Evolutionary conservation across 2,113 vertebrate genomes (phyloP).

Genomic region (Petrocephalus zakoni): DNA sequence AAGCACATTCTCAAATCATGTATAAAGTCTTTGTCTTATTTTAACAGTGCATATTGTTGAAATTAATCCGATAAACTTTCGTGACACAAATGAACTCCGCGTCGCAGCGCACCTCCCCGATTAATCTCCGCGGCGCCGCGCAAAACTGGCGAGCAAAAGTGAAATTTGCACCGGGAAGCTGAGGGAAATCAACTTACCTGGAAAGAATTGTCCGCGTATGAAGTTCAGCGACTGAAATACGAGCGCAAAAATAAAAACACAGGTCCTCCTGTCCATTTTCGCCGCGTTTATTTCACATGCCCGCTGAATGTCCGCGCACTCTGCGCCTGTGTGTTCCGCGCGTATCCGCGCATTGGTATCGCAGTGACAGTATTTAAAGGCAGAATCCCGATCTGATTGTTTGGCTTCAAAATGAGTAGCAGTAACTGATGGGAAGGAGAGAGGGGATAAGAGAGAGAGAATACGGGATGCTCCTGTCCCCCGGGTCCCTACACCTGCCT

Average conservation of each 20-base stretch:
- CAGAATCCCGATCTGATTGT: conserved; percentile 41
- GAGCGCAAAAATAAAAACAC: conserved; percentile 48
- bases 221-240: conserved; percentile 53
- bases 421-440: conserved; percentile 36
- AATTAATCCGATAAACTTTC: conserved; percentile 7
- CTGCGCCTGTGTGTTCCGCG: conserved; percentile 33
- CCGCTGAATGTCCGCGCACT: conserved; percentile 46
- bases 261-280: conserved; percentile 60
- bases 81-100: not conserved
- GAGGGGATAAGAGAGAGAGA: conserved; percentile 24
- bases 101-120: not conserved
- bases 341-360: conserved; percentile 47
- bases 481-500: conserved; percentile 62
- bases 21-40: not conserved
- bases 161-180: not conserved
- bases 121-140: not conserved
- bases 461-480: conserved; percentile 49
- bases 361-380: conserved; percentile 29
- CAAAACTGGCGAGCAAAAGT: not conserved
- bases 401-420: conserved; percentile 38
- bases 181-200: conserved; percentile 58
- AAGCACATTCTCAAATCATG: not conserved
- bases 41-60: not conserved
- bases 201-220: conserved; percentile 62
- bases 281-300: conserved; percentile 48